Percentiles rank a stretch among this genome's conserved stretches.
These are phyloP conservation scores for Rotaria sp. DNA, from an alignment of 2,888 invertebrate genomes.

Conservation along the genomic window DNA sequence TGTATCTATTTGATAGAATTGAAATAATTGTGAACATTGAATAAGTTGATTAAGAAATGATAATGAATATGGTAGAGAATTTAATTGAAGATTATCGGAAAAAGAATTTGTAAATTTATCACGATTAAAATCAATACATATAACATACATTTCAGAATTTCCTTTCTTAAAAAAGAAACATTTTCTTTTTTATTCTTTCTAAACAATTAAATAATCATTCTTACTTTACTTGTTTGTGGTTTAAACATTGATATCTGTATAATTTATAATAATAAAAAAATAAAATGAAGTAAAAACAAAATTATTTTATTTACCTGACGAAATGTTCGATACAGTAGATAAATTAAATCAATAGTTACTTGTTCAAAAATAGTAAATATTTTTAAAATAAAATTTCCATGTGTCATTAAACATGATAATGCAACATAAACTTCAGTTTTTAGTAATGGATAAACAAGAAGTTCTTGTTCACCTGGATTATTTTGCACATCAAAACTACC, in stretches of 20 bases:
- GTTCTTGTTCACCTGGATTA: conserved; percentile 78
- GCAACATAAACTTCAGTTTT: conserved; percentile 76
- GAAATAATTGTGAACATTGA: background rate
- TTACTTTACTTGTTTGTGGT: conserved; percentile 17
- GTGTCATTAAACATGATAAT: conserved; percentile 64
- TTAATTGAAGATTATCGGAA: background rate
- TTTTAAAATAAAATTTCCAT: conserved; percentile 75
- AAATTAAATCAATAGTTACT: conserved; percentile 70
- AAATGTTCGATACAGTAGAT: conserved; percentile 71
- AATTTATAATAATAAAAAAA: background rate
- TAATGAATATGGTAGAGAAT: background rate
- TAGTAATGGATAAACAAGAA: conserved; percentile 68
- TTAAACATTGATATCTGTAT: background rate
- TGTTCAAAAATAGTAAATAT: conserved; percentile 82
- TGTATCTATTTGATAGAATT: background rate
- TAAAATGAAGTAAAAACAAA: background rate
- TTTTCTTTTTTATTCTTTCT: no score
- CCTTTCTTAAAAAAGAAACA: background rate
- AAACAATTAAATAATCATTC: background rate
- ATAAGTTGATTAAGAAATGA: background rate
- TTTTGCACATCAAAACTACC: conserved; percentile 82
- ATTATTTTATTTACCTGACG: conserved; percentile 49
- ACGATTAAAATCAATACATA: background rate
- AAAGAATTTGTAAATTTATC: background rate
- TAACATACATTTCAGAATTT: background rate